Conservation (phyloP, 1,140 invertebrate species). For the Carcinoscorpius rotundicauda region DNA sequence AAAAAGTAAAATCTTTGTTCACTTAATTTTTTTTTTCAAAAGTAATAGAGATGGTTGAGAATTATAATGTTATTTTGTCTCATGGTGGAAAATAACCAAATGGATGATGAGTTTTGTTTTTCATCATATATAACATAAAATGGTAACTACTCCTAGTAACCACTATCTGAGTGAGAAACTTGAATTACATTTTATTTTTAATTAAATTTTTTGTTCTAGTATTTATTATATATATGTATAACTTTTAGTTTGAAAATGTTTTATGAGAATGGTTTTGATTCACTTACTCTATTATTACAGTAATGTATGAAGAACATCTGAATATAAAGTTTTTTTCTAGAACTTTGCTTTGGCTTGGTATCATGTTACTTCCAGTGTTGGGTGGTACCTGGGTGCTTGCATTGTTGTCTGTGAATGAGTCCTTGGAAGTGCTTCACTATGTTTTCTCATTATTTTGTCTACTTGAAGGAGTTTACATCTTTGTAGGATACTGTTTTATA, state of each 20-base stretch:
- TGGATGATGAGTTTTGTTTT: no score
- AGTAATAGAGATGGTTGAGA: not conserved
- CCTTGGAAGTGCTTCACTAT: conserved; percentile 54
- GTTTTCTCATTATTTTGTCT: conserved; percentile 50
- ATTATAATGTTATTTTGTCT: no score
- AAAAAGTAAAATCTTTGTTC: conserved; percentile 2
- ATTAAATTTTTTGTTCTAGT: no score
- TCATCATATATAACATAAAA: no score
- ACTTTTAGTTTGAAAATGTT: no score
- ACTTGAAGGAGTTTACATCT: conserved; percentile 58
- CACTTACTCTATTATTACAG: no score
- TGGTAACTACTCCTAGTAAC: no score
- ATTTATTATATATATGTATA: no score
- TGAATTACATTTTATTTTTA: no score
- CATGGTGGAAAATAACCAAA: no score
- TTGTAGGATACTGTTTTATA: conserved; percentile 69
- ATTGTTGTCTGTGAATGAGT: conserved; percentile 63
- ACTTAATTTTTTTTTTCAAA: conserved; percentile 1
- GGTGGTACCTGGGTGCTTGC: conserved; percentile 68
- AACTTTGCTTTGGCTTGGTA: conserved; percentile 68
- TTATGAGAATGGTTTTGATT: no score
- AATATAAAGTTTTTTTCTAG: conserved; percentile 38
- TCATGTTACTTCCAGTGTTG: conserved; percentile 60
- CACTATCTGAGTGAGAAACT: no score
- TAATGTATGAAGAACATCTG: conserved; percentile 1